phyloP scores from a whole-genome alignment of 2,797 vertebrate genomes.

The Fratercula arctica region DNA sequence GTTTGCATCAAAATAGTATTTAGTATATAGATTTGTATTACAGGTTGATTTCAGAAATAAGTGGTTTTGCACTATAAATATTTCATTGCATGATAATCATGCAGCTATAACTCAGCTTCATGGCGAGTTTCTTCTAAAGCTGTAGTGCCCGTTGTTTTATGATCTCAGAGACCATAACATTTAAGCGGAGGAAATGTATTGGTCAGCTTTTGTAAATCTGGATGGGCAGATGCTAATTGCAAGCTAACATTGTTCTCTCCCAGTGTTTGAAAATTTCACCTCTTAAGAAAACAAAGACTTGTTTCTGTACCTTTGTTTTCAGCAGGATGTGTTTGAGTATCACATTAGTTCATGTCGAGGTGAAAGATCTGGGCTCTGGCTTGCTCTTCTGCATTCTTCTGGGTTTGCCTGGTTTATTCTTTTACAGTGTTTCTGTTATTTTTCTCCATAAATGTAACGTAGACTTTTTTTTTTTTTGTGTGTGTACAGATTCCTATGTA shows the following conservation, averaged over 20 bases:
- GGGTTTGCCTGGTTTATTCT: neutral
- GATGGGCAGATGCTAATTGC: neutral
- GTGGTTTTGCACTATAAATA: neutral
- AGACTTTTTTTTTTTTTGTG: neutral
- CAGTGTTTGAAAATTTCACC: neutral
- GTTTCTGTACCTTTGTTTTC: neutral
- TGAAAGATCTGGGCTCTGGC: neutral
- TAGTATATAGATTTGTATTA: neutral
- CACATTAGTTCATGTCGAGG: neutral
- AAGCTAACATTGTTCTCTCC: neutral
- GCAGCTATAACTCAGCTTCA: neutral
- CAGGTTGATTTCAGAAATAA: neutral
- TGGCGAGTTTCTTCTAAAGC: neutral
- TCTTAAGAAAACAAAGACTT: neutral
- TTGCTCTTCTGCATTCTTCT: neutral
- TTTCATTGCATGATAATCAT: neutral
- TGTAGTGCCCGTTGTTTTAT: neutral
- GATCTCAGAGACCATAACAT: rapidly evolving
- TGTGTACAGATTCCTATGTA: neutral
- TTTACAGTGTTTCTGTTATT: neutral
- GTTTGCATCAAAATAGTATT: neutral
- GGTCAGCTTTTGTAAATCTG: neutral
- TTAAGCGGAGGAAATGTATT: neutral
- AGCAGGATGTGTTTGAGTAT: neutral
- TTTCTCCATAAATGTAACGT: neutral